phyloP scores from a whole-genome alignment of 2,888 invertebrate species.

The Monoplex corrugatus region DNA sequence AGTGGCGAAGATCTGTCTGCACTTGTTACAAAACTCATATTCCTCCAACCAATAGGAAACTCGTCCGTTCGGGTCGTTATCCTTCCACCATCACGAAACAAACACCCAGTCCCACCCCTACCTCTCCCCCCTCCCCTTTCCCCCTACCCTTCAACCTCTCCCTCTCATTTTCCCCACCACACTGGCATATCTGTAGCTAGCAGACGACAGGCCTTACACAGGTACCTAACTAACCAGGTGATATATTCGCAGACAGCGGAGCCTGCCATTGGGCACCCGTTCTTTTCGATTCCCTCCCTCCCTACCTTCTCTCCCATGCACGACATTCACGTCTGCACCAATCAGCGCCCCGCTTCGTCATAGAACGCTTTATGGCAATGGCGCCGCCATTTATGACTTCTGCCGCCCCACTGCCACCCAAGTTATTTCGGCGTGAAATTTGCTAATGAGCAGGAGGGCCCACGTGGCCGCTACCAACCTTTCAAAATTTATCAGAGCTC shows the following conservation, averaged over 20 bases:
- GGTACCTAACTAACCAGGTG: background rate
- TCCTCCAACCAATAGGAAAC: no score
- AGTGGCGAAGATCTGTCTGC: no score
- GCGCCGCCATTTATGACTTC: slow-evolving; percentile 48
- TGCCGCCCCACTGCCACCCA: slow-evolving; percentile 39
- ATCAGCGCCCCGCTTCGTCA: slow-evolving; percentile 46
- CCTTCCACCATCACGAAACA: no score
- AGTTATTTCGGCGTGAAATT: slow-evolving; percentile 48
- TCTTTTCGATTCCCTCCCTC: background rate
- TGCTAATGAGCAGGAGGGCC: slow-evolving; percentile 44
- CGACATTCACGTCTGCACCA: slow-evolving; percentile 36
- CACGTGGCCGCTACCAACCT: slow-evolving; percentile 45
- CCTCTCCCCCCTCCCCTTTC: background rate
- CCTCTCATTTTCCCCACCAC: background rate
- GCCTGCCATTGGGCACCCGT: slow-evolving; percentile 16
- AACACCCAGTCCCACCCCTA: no score
- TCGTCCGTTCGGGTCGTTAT: no score
- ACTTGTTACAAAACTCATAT: no score
- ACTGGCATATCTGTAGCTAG: no score
- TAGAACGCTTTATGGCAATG: slow-evolving; percentile 48
- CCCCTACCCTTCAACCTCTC: background rate
- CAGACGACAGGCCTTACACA: background rate
- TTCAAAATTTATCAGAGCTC: slow-evolving; percentile 49
- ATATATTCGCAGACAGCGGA: background rate
- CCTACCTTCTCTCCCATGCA: background rate